Evolutionary conservation across 2,888 invertebrate species (phyloP).

Genomic region (Gasteruption jaculator): DNA sequence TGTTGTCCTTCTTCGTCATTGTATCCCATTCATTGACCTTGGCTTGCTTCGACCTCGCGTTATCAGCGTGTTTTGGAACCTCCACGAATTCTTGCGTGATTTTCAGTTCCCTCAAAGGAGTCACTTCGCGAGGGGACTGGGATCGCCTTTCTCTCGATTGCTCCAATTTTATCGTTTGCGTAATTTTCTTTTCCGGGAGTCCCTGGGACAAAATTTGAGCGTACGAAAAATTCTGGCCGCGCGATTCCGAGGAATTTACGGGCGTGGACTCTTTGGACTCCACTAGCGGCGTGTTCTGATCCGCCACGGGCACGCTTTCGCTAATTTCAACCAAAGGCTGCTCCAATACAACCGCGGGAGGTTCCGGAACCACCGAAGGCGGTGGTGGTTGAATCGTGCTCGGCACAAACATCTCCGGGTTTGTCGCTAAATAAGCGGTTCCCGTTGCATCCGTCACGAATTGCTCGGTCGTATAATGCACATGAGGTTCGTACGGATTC

Average conservation of each 20-base stretch:
- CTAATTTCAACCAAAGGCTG: conserved; percentile 9
- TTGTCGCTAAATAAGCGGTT: conserved; percentile 36
- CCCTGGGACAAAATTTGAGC: conserved; percentile 70
- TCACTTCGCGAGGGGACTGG: conserved; percentile 28
- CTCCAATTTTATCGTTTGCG: too few species aligned
- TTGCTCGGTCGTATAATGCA: conserved; percentile 35
- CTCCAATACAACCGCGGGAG: not conserved
- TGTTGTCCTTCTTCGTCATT: conserved; percentile 27
- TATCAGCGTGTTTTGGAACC: not conserved
- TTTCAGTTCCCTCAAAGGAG: conserved; percentile 21
- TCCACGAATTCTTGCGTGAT: conserved; percentile 6
- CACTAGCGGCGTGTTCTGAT: not conserved
- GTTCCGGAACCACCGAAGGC: not conserved
- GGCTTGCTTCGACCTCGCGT: conserved; percentile 17
- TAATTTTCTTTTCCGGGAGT: too few species aligned
- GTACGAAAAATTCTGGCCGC: conserved; percentile 57
- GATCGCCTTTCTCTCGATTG: conserved; percentile 22
- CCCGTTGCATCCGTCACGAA: conserved; percentile 37
- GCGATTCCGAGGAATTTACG: conserved; percentile 19
- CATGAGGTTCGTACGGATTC: conserved; percentile 29
- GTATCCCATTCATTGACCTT: conserved; percentile 32
- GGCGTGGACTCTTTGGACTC: conserved; percentile 7
- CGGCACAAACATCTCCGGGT: conserved; percentile 28
- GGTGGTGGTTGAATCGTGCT: conserved; percentile 12
- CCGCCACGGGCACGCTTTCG: conserved; percentile 26